These are phyloP conservation scores for Recurvirostra avosetta DNA, from an alignment of 2,113 vertebrate genomes.

Conservation along the genomic window DNA sequence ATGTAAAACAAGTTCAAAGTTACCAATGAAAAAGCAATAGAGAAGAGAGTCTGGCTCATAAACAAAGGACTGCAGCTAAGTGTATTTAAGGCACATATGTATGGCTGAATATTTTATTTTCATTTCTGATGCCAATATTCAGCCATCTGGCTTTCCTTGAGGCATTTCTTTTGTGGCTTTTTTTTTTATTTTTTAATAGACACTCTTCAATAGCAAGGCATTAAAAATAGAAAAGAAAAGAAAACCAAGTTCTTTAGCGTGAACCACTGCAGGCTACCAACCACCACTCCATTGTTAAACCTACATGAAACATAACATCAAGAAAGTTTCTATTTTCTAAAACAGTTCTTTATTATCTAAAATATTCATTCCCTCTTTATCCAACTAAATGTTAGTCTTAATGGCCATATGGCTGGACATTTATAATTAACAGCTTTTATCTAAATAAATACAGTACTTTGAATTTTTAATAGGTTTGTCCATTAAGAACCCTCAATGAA, in stretches of 20 bases:
- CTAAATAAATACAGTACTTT: constrained; percentile 60
- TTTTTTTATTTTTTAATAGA: background rate
- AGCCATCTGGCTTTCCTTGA: constrained; percentile 66
- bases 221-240: constrained; percentile 42
- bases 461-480: constrained; percentile 43
- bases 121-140: constrained; percentile 50
- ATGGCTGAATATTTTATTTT: constrained; percentile 62
- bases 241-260: background rate
- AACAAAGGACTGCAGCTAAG: constrained; percentile 39
- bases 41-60: background rate
- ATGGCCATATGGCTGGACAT: constrained; percentile 62
- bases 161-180: constrained; percentile 11
- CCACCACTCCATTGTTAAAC: constrained; percentile 33
- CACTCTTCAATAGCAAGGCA: constrained; percentile 20
- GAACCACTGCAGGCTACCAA: constrained; percentile 20
- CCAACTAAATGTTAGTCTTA: background rate
- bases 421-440: constrained; percentile 73
- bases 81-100: constrained; percentile 39
- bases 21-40: background rate
- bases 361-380: constrained; percentile 26
- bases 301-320: constrained; percentile 6
- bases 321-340: constrained; percentile 11
- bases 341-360: constrained; percentile 46
- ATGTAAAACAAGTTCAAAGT: constrained; percentile 15
- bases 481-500: background rate